These are phyloP conservation scores for Cuculus canorus DNA, from an alignment of 2,797 vertebrate genomes.

Conservation along the genomic window DNA sequence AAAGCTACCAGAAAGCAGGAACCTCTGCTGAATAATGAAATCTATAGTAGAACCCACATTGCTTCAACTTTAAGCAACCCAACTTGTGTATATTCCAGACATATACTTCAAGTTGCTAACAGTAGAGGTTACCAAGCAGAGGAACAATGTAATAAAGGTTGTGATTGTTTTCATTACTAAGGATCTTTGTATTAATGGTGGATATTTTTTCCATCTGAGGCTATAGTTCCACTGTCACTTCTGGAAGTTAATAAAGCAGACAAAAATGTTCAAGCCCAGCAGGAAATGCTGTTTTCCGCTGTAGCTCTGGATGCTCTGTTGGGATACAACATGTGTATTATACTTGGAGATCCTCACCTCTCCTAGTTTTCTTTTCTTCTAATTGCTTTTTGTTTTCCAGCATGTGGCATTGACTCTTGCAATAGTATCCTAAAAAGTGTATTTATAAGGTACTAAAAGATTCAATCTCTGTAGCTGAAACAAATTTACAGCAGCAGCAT, in stretches of 20 bases:
- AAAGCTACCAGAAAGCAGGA: slow-evolving; percentile 18
- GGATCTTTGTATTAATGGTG: background rate
- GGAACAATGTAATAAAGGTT: background rate
- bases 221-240: background rate
- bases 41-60: background rate
- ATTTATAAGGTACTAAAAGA: slow-evolving; percentile 43
- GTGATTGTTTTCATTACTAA: background rate
- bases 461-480: slow-evolving; percentile 3
- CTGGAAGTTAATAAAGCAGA: slow-evolving; percentile 22
- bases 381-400: slow-evolving; percentile 25
- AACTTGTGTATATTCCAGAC: background rate
- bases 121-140: background rate
- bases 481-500: slow-evolving; percentile 10
- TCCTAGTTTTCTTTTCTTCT: background rate
- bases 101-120: background rate
- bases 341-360: background rate
- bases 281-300: background rate
- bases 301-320: slow-evolving; percentile 2
- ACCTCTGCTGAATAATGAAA: background rate
- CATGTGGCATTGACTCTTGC: slow-evolving; percentile 12
- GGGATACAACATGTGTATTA: background rate
- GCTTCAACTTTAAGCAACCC: background rate
- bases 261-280: slow-evolving; percentile 6
- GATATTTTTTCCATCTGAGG: background rate
- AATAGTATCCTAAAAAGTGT: slow-evolving; percentile 4